Evolutionary conservation across 2,797 vertebrate genomes (phyloP).

Genomic region (Limosa lapponica): DNA sequence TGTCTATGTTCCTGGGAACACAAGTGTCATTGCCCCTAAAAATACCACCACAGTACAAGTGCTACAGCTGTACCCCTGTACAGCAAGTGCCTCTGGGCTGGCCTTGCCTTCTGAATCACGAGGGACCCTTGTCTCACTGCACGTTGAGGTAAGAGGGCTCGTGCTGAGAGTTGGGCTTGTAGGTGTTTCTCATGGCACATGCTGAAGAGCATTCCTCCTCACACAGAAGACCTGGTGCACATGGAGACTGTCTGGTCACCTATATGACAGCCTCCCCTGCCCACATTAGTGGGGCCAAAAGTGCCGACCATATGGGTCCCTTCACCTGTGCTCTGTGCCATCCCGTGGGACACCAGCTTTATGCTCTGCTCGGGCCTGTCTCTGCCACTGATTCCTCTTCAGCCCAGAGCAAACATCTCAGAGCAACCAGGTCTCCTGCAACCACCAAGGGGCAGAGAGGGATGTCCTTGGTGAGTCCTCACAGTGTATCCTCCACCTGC

Average conservation of each 20-base stretch:
- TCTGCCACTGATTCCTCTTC: neutral
- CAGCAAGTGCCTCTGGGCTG: neutral
- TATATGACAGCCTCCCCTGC: neutral
- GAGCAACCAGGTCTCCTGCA: neutral
- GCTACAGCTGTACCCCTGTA: neutral
- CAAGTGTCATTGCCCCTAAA: neutral
- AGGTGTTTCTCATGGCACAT: neutral
- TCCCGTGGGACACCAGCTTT: fast-evolving
- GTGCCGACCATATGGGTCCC: fast-evolving
- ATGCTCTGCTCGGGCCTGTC: neutral
- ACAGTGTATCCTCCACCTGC: neutral
- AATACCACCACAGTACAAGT: neutral
- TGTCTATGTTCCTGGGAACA: neutral
- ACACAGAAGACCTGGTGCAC: neutral
- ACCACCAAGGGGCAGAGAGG: neutral
- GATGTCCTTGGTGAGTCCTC: neutral
- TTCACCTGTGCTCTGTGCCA: neutral
- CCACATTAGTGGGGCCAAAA: neutral
- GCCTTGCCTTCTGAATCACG: neutral
- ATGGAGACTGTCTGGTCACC: neutral
- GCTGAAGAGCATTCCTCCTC: neutral
- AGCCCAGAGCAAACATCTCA: neutral
- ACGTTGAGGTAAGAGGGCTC: fast-evolving
- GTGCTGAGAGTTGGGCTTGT: neutral
- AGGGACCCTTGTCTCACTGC: neutral